Percentiles rank a stretch among this genome's conserved stretches.
phyloP scores from a whole-genome alignment of 2,888 invertebrate genomes.

The Drosophila recens region DNA sequence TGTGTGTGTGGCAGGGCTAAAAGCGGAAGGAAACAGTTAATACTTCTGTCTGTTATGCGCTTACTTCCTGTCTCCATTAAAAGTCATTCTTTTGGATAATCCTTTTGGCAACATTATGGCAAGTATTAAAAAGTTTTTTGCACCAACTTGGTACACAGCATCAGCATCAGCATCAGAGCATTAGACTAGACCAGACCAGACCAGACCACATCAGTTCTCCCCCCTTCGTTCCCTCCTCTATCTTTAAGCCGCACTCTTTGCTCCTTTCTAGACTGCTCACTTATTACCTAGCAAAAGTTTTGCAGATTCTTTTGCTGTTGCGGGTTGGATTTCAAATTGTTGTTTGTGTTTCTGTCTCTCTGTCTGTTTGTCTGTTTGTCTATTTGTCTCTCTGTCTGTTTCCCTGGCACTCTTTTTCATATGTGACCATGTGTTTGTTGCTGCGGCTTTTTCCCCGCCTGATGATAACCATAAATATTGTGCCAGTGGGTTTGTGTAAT shows the following conservation, averaged over 20 bases:
- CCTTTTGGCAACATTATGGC: conserved; percentile 81
- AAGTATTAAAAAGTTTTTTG: conserved; percentile 79
- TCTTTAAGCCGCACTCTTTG: neutral
- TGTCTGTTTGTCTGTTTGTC: conserved; percentile 13
- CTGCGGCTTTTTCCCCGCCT: conserved; percentile 47
- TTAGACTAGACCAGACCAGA: conserved; percentile 18
- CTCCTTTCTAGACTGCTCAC: conserved; percentile 10
- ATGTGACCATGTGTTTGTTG: conserved; percentile 42
- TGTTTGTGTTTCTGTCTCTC: conserved; percentile 40
- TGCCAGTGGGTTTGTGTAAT: conserved; percentile 70
- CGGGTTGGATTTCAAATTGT: conserved; percentile 68
- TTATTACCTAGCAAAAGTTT: conserved; percentile 70
- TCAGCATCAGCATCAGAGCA: conserved; percentile 25
- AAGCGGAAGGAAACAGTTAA: conserved; percentile 79
- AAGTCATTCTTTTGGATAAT: conserved; percentile 82
- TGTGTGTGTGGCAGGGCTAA: conserved; percentile 6
- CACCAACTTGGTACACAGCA: conserved; percentile 43
- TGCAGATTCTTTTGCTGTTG: conserved; percentile 74
- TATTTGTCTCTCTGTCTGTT: conserved; percentile 28
- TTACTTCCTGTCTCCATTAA: conserved; percentile 83
- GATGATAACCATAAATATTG: conserved; percentile 74
- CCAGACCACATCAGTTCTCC: conserved; percentile 11
- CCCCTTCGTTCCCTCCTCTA: neutral
- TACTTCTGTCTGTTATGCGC: conserved; percentile 81
- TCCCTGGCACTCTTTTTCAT: conserved; percentile 46